phyloP scores from a whole-genome alignment of 2,797 vertebrate genomes.

The Megaceryle alcyon region DNA sequence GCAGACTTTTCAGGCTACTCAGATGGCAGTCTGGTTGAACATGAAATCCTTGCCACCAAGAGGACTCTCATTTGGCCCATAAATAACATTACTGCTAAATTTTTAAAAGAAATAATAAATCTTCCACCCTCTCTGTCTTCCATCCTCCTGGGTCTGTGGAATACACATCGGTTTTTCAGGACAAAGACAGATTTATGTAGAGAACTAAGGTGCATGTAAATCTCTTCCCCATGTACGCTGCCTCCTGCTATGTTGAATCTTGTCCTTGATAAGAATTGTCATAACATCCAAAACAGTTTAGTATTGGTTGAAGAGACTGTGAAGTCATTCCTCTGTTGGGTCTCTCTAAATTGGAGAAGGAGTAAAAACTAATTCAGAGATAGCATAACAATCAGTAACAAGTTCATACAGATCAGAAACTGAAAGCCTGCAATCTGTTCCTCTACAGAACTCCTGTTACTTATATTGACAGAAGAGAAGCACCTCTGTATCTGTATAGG shows the following conservation, averaged over 20 bases:
- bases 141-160: not conserved
- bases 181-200: not conserved
- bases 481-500: not conserved
- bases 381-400: not conserved
- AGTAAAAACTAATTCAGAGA: not conserved
- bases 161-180: slow-evolving; percentile 17
- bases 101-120: slow-evolving; percentile 34
- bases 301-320: not conserved
- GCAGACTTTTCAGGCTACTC: slow-evolving; percentile 1
- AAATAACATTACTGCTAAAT: not conserved
- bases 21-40: not conserved
- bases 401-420: not conserved
- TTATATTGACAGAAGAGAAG: not conserved
- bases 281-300: not conserved
- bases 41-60: not conserved
- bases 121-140: not conserved
- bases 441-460: not conserved
- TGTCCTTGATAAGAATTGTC: not conserved
- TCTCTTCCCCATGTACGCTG: not conserved
- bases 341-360: not conserved
- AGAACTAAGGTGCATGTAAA: not conserved
- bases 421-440: not conserved
- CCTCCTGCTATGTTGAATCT: not conserved
- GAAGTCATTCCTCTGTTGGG: not conserved
- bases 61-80: not conserved